Base-by-base conservation (phyloP, 1,140 invertebrate genomes). In the Apis florea region DNA sequence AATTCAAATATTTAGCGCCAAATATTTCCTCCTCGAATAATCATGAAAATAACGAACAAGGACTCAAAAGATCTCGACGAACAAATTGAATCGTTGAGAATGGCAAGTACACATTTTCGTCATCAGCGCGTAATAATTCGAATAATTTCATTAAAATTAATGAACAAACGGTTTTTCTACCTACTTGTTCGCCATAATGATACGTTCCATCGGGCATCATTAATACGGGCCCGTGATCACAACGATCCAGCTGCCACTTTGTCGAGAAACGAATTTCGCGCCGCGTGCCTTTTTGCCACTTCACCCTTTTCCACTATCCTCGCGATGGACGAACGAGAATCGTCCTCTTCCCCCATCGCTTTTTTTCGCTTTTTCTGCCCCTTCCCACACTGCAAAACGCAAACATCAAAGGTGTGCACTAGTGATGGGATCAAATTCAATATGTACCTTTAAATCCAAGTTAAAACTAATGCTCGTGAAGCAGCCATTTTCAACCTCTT, bases 231-330 rank as follows among this genome's bases (percentile, higher is more conserved):
- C 76, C 54, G 80, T 56, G 80, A 70, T 78, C 74, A 69, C n/a
- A 47, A 31, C 61, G 69, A 83, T 67, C 85, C 90, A 91, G 89
- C 88, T 90, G 90, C 83, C 83, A 85, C 82, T 89, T 90, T 83
- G 88, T 82, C 54, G 82, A 83, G 89, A 90, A 91, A 88, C 84
- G 86, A 89, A 89, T 89, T 87, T 87, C 56, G 82, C 77, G 72
- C 56, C 64, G 40, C 47, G 40, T 54, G 59, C 31, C 87, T 81
- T 88, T 88, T 88, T 88, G 83, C 82, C 74, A 78, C 59, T 67
- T 72, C 31, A 69, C 79, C 69, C 72, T 83, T 73, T 24, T 68
- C 66, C 26, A 51, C 54, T 24, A 72, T 56, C 73, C 86, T 90
- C 72, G 64, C 70, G 71, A 40, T 19, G 68, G 21, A 24, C 68